These are phyloP conservation scores for Drosophila repletoides DNA, from an alignment of 1,140 invertebrate species.

Conservation along the genomic window DNA sequence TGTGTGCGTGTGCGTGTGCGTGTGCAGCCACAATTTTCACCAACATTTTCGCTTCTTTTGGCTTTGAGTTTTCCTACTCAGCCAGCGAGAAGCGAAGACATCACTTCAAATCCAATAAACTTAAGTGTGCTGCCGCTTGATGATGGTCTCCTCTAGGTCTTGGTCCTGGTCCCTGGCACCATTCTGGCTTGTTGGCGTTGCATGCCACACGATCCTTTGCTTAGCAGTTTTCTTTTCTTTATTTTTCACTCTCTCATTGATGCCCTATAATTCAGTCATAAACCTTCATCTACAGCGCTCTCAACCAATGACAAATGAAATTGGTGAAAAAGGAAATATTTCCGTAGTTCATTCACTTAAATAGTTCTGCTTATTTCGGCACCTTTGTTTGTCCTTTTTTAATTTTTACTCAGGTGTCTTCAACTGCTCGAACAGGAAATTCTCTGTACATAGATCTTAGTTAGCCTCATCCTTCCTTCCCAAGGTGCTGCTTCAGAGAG, in stretches of 20 bases:
- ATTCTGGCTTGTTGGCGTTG: conserved; percentile 17
- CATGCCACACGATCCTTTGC: conserved; percentile 11
- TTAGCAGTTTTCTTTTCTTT: conserved; percentile 1
- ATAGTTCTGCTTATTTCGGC: too few species aligned
- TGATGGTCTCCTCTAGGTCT: not conserved
- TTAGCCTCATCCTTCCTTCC: too few species aligned
- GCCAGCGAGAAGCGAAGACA: conserved; percentile 26
- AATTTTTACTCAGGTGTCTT: too few species aligned
- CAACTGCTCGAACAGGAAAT: too few species aligned
- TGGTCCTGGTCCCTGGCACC: not conserved
- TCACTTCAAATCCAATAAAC: conserved; percentile 71
- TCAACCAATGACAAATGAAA: too few species aligned
- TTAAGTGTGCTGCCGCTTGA: conserved; percentile 45
- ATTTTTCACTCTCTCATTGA: not conserved
- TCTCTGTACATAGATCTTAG: too few species aligned
- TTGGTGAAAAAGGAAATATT: too few species aligned
- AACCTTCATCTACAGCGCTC: too few species aligned
- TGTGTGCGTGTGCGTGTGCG: conserved; percentile 13
- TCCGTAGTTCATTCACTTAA: too few species aligned
- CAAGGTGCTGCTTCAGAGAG: too few species aligned
- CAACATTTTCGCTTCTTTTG: conserved; percentile 34
- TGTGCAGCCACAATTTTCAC: conserved; percentile 47
- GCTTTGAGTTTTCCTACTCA: conserved; percentile 27
- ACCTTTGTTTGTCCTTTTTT: too few species aligned
- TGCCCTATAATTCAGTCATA: not conserved